phyloP scores from a whole-genome alignment of 2,888 invertebrate genomes.

The Lasioglossum malachurum region DNA sequence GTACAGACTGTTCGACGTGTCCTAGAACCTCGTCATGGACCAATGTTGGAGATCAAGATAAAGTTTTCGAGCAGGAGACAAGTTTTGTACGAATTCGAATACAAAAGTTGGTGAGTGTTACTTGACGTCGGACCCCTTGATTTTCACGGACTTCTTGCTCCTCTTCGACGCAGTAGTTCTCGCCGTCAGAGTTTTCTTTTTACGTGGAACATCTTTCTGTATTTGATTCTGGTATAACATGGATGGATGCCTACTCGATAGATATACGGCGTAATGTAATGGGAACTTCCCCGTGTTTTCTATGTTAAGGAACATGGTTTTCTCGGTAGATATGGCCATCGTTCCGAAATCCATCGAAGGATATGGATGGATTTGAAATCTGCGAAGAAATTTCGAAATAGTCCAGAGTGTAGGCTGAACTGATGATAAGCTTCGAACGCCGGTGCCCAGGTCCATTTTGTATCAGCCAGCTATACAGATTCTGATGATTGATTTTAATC shows the following conservation, averaged over 20 bases:
- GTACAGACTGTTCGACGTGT: too few species aligned
- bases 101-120: slow-evolving; percentile 17
- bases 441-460: neutral
- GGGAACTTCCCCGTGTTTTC: slow-evolving; percentile 88
- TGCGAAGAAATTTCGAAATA: slow-evolving; percentile 73
- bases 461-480: neutral
- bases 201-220: neutral
- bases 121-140: slow-evolving; percentile 38
- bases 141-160: slow-evolving; percentile 63
- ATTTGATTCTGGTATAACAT: slow-evolving; percentile 22
- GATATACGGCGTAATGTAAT: slow-evolving; percentile 83
- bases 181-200: slow-evolving; percentile 17
- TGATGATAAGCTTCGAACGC: neutral
- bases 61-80: too few species aligned
- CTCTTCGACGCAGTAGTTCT: slow-evolving; percentile 41
- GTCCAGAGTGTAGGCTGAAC: neutral
- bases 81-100: neutral
- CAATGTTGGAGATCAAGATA: too few species aligned
- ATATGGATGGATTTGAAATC: slow-evolving; percentile 87
- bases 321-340: slow-evolving; percentile 86
- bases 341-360: slow-evolving; percentile 88
- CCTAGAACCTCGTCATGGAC: too few species aligned
- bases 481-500: neutral
- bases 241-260: slow-evolving; percentile 13
- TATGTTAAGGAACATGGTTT: slow-evolving; percentile 86